A percentile compares a stretch with the other conserved stretches of the same genome.
These are phyloP conservation scores for Caranx ignobilis DNA, from an alignment of 2,113 vertebrate genomes.

Conservation along the genomic window DNA sequence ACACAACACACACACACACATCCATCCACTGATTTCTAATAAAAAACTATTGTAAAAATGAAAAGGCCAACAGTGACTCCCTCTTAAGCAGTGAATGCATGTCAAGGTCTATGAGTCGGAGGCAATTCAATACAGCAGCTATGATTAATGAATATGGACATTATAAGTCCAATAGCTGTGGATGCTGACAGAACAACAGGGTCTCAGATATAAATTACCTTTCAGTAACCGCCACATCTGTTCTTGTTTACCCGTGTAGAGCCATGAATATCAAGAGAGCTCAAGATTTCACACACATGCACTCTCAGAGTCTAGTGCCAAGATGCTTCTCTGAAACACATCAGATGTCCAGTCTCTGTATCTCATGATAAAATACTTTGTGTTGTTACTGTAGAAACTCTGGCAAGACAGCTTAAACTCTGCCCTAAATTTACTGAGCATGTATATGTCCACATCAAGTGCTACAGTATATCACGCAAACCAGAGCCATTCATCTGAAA, in stretches of 20 bases:
- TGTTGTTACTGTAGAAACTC: conserved; percentile 10
- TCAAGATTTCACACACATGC: conserved; percentile 37
- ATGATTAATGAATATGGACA: conserved; percentile 71
- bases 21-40: conserved; percentile 17
- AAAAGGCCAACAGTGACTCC: conserved; percentile 42
- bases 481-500: conserved; percentile 41
- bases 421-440: conserved; percentile 1
- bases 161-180: conserved; percentile 44
- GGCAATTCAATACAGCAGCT: conserved; percentile 46
- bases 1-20: background rate
- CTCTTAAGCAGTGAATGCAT: conserved; percentile 40
- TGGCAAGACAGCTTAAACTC: conserved; percentile 1
- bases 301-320: conserved; percentile 21
- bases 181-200: conserved; percentile 51
- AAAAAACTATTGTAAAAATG: conserved; percentile 35
- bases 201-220: conserved; percentile 61
- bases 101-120: conserved; percentile 50
- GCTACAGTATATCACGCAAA: conserved; percentile 17
- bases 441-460: background rate
- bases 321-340: conserved; percentile 32
- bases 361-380: conserved; percentile 28
- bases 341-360: background rate
- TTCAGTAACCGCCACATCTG: conserved; percentile 41
- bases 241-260: conserved; percentile 47
- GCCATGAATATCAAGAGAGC: conserved; percentile 52